A percentile compares a stretch with the other conserved stretches of the same genome.
Conservation (phyloP, 2,113 vertebrate species). For the Ictalurus punctatus region DNA sequence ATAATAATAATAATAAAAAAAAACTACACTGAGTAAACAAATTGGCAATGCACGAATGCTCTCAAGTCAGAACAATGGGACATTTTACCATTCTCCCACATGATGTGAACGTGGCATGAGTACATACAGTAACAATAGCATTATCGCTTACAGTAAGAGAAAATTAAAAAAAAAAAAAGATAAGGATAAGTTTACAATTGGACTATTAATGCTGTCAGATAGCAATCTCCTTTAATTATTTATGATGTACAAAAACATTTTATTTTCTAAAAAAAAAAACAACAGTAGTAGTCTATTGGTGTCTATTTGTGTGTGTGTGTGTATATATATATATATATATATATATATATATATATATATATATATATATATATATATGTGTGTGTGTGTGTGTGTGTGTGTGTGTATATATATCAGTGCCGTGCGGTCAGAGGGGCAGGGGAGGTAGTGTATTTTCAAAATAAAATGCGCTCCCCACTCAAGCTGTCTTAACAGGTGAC, state of each 20-base stretch:
- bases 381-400: too few relatives aligned
- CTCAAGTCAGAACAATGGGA: not conserved
- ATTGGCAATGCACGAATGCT: not conserved
- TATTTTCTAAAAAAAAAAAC: not conserved
- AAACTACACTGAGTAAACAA: not conserved
- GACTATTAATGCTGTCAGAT: not conserved
- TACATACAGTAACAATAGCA: conserved; percentile 7
- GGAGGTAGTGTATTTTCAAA: too few relatives aligned
- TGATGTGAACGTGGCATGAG: not conserved
- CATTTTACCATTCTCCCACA: not conserved
- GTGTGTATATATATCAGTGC: too few relatives aligned
- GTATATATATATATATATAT: too few relatives aligned
- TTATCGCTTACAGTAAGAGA: not conserved
- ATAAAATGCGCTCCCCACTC: too few relatives aligned
- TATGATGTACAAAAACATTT: not conserved
- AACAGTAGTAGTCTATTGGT: not conserved
- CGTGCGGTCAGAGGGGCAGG: too few relatives aligned
- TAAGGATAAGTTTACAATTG: not conserved
- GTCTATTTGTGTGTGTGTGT: not conserved
- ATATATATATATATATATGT: too few relatives aligned
- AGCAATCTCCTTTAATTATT: not conserved
- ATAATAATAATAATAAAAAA: not conserved
- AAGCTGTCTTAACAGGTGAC: too few relatives aligned
- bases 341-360: too few relatives aligned
- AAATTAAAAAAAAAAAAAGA: not conserved